Conservation (phyloP, 2,888 invertebrate species). For the Troglohyphantes excavatus region DNA sequence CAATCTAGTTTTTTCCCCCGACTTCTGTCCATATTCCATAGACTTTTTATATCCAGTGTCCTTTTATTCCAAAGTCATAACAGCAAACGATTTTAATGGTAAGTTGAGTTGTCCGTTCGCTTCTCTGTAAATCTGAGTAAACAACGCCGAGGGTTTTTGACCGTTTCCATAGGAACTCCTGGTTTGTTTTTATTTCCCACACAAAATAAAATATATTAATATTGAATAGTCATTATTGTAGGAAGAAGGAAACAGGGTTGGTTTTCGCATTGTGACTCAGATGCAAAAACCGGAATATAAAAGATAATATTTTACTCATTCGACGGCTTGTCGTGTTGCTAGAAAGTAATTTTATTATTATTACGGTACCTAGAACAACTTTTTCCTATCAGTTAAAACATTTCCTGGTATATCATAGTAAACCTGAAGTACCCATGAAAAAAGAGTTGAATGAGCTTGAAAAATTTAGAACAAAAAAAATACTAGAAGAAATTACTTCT, state of each 20-base stretch:
- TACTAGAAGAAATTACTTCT: too few relatives aligned
- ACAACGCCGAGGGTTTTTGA: constrained; percentile 54
- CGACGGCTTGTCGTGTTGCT: too few relatives aligned
- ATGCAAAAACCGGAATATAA: background rate
- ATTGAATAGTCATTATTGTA: background rate
- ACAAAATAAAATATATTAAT: background rate
- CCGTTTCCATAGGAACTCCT: constrained; percentile 40
- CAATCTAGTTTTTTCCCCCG: too few relatives aligned
- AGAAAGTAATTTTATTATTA: too few relatives aligned
- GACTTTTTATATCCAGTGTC: too few relatives aligned
- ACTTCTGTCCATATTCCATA: too few relatives aligned
- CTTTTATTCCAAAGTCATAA: background rate
- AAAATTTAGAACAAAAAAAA: too few relatives aligned
- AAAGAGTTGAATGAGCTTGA: too few relatives aligned
- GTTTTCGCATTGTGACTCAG: background rate
- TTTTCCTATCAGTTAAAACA: too few relatives aligned
- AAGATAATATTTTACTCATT: background rate
- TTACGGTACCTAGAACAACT: too few relatives aligned
- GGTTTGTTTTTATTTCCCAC: constrained; percentile 37
- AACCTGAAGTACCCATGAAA: too few relatives aligned
- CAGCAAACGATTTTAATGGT: constrained; percentile 14
- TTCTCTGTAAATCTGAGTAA: constrained; percentile 25
- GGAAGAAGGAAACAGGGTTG: constrained; percentile 16
- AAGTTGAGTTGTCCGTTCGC: constrained; percentile 6
- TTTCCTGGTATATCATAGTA: too few relatives aligned